Percentiles rank a stretch among this genome's conserved stretches.
Evolutionary conservation across 2,888 invertebrate genomes (phyloP).

Genomic region (Drosophila lutescens): DNA sequence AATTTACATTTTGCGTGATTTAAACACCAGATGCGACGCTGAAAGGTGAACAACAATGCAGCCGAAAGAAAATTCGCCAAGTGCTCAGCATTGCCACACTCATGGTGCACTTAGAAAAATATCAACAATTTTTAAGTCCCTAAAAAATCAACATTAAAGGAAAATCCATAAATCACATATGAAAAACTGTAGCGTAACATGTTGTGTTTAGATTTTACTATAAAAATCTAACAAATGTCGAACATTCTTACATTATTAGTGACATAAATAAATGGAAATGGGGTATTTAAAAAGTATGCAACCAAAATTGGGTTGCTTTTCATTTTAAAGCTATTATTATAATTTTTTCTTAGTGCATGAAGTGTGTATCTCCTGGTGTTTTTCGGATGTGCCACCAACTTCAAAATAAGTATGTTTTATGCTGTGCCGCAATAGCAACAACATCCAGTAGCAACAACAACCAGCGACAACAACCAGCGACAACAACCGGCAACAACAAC

Average conservation of each 20-base stretch:
- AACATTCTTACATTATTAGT: no score
- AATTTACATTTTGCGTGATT: slow-evolving; percentile 76
- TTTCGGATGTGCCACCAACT: slow-evolving; percentile 70
- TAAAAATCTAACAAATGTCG: no score
- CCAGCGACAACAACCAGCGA: slow-evolving; percentile 24
- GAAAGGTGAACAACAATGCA: slow-evolving; percentile 48
- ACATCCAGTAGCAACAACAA: slow-evolving; percentile 30
- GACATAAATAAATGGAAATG: no score
- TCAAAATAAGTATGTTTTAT: slow-evolving; percentile 69
- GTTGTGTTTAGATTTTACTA: no score
- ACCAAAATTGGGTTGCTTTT: no score
- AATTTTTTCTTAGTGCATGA: background rate
- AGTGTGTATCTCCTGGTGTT: slow-evolving; percentile 16
- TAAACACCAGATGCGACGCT: slow-evolving; percentile 43
- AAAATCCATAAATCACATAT: background rate
- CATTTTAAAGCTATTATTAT: background rate
- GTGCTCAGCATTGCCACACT: slow-evolving; percentile 37
- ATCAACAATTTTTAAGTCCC: no score
- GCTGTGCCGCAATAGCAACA: slow-evolving; percentile 46
- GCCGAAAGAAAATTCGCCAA: slow-evolving; percentile 28
- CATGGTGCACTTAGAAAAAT: background rate
- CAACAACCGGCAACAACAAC: slow-evolving; percentile 44
- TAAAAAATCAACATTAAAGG: background rate
- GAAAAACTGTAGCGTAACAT: background rate
- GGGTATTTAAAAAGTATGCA: no score